Percentiles rank a stretch among this genome's conserved stretches.
Conservation (phyloP, 2,888 invertebrate genomes). For the Aethes cnicana region DNA sequence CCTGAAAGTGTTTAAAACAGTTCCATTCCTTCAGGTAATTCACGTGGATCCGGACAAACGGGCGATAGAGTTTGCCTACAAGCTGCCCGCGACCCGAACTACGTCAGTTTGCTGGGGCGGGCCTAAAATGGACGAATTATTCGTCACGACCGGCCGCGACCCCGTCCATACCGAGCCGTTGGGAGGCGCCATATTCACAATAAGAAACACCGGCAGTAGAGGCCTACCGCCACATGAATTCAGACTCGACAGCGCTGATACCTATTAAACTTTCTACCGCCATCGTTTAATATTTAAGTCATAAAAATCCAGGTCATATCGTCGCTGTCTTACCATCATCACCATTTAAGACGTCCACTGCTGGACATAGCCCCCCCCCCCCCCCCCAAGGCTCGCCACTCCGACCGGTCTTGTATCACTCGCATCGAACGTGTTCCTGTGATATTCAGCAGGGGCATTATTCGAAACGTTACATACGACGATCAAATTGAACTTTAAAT, state of each 20-base stretch:
- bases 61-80: slow-evolving; percentile 69
- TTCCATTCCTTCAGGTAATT: slow-evolving; percentile 68
- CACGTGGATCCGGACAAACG: slow-evolving; percentile 78
- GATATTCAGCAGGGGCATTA: no score
- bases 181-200: slow-evolving; percentile 64
- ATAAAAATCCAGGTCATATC: no score
- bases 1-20: no score
- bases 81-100: slow-evolving; percentile 79
- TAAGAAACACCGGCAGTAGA: slow-evolving; percentile 55
- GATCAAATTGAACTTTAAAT: no score
- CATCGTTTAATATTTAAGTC: background rate
- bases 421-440: no score
- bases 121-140: slow-evolving; percentile 83
- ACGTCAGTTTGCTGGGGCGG: slow-evolving; percentile 88
- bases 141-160: slow-evolving; percentile 80
- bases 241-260: slow-evolving; percentile 57
- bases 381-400: no score
- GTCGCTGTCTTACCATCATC: no score
- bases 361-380: no score
- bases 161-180: slow-evolving; percentile 47
- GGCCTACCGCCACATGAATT: slow-evolving; percentile 51
- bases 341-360: no score
- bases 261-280: slow-evolving; percentile 36
- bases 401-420: no score
- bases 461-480: no score